phyloP scores from a whole-genome alignment of 2,797 vertebrate species.

The Smutsia temminckii region DNA sequence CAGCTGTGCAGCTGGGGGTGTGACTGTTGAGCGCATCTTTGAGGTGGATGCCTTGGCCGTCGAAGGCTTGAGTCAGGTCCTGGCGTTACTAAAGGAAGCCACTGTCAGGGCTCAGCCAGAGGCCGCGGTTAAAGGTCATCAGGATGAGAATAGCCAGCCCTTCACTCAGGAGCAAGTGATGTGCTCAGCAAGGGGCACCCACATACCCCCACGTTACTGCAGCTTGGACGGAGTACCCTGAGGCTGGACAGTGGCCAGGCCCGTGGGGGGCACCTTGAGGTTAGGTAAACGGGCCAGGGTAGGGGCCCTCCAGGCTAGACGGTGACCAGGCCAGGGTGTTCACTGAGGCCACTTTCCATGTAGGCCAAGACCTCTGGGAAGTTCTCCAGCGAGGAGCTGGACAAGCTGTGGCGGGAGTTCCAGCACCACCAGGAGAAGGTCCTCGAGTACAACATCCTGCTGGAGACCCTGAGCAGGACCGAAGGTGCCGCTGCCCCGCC shows the following conservation, averaged over 20 bases:
- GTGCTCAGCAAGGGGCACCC: no score
- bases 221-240: background rate
- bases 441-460: constrained; percentile 92
- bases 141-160: accelerated
- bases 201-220: no score
- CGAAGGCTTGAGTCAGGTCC: no score
- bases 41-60: no score
- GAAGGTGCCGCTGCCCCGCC: constrained; percentile 86
- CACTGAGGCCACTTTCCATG: background rate
- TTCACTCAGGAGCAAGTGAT: background rate
- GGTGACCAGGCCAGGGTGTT: accelerated
- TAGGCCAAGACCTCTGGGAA: constrained; percentile 94
- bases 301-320: background rate
- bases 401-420: constrained; percentile 93
- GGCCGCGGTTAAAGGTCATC: background rate
- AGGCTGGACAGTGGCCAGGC: background rate
- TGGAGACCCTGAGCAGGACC: constrained; percentile 92
- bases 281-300: background rate
- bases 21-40: no score
- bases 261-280: no score
- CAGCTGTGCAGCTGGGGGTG: no score
- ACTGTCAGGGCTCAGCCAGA: no score
- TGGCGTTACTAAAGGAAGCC: no score
- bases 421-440: constrained; percentile 95
- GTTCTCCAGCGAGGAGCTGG: constrained; percentile 93